A percentile compares a stretch with the other conserved stretches of the same genome.
These are phyloP conservation scores for Osmerus eperlanus DNA, from an alignment of 2,113 vertebrate species.

Conservation along the genomic window DNA sequence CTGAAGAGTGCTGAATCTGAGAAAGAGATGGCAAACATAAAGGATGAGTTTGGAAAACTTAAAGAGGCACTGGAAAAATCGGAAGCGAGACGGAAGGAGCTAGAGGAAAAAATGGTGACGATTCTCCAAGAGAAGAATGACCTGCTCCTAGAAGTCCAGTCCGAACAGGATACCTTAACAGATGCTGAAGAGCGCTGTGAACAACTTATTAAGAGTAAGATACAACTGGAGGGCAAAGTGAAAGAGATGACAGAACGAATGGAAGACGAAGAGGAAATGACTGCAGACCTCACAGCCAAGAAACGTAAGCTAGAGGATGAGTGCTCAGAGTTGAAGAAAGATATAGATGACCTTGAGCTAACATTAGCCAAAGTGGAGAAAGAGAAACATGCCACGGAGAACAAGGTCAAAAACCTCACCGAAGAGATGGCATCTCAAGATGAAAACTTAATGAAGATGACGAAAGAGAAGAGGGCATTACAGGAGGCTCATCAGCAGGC, in stretches of 20 bases:
- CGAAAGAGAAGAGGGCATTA: slow-evolving; percentile 91
- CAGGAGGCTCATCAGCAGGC: slow-evolving; percentile 94
- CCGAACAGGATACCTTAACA: slow-evolving; percentile 87
- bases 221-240: slow-evolving; percentile 87
- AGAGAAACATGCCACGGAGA: slow-evolving; percentile 73
- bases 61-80: slow-evolving; percentile 81
- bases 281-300: slow-evolving; percentile 87
- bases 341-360: slow-evolving; percentile 74
- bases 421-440: slow-evolving; percentile 94
- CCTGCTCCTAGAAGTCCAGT: slow-evolving; percentile 85
- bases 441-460: slow-evolving; percentile 85
- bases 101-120: slow-evolving; percentile 94
- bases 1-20: slow-evolving; percentile 87
- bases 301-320: slow-evolving; percentile 89
- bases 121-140: slow-evolving; percentile 92
- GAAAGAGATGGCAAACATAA: slow-evolving; percentile 82
- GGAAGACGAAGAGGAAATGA: slow-evolving; percentile 90
- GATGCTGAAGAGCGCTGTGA: slow-evolving; percentile 91
- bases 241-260: slow-evolving; percentile 85
- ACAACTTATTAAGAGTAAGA: slow-evolving; percentile 92
- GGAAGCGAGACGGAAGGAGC: slow-evolving; percentile 82
- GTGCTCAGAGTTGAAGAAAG: slow-evolving; percentile 74
- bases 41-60: slow-evolving; percentile 72
- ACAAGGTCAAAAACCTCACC: slow-evolving; percentile 89
- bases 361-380: slow-evolving; percentile 74